Conservation (phyloP, 1,140 invertebrate genomes). For the Drosophila baimaii region DNA sequence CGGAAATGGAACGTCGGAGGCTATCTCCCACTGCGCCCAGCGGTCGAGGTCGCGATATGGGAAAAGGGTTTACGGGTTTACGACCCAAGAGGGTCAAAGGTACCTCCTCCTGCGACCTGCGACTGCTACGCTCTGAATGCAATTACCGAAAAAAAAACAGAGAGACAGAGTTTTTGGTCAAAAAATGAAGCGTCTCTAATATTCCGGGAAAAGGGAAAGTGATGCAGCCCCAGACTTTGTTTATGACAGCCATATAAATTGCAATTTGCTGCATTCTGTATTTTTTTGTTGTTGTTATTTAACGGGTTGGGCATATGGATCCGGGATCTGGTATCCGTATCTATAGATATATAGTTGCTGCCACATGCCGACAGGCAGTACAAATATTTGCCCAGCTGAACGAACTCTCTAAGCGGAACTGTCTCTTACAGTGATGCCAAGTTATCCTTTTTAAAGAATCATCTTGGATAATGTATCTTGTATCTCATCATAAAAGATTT, state of each 20-base stretch:
- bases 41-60: slow-evolving; percentile 27
- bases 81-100: slow-evolving; percentile 13
- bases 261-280: slow-evolving; percentile 70
- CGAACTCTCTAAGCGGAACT: slow-evolving; percentile 9
- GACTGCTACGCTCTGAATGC: slow-evolving; percentile 70
- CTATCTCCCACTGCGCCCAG: slow-evolving; percentile 40
- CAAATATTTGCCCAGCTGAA: slow-evolving; percentile 72
- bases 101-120: slow-evolving; percentile 32
- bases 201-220: slow-evolving; percentile 77
- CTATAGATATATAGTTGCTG: slow-evolving; percentile 21
- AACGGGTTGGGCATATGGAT: slow-evolving; percentile 60
- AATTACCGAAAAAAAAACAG: slow-evolving; percentile 57
- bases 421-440: slow-evolving; percentile 11
- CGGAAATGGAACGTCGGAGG: slow-evolving; percentile 62
- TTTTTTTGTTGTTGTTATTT: slow-evolving; percentile 32
- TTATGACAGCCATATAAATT: slow-evolving; percentile 80
- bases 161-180: slow-evolving; percentile 43
- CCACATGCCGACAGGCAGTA: slow-evolving; percentile 69
- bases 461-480: too few species aligned
- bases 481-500: too few species aligned
- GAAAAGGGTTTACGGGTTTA: slow-evolving; percentile 56
- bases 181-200: slow-evolving; percentile 74
- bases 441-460: background rate
- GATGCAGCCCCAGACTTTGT: slow-evolving; percentile 41
- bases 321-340: slow-evolving; percentile 16